Percentiles rank a stretch among this genome's conserved stretches.
These are phyloP conservation scores for Anarsia innoxiella DNA, from an alignment of 2,888 invertebrate species.

Conservation along the genomic window DNA sequence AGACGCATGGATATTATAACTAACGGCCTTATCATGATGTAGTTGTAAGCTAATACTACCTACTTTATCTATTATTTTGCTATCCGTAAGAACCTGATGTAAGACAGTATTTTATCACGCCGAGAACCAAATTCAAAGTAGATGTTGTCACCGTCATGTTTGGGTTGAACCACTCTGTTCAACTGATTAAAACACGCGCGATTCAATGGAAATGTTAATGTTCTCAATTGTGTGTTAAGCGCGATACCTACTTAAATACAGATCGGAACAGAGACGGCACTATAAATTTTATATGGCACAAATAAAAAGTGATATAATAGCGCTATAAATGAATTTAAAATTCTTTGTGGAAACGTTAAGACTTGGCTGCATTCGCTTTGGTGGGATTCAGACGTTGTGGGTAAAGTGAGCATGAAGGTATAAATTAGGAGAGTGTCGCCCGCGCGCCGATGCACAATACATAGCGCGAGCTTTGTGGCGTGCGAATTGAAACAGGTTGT, in stretches of 20 bases:
- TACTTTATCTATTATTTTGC: conserved; percentile 9
- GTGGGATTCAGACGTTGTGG: conserved; percentile 45
- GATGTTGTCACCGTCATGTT: conserved; percentile 9
- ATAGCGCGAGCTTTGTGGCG: conserved; percentile 49
- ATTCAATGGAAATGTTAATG: conserved; percentile 66
- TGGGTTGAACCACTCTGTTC: conserved; percentile 33
- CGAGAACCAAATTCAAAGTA: conserved; percentile 5
- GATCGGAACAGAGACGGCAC: conserved; percentile 50
- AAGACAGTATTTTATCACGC: conserved; percentile 4
- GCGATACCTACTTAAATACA: conserved; percentile 47
- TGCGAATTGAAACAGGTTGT: conserved; percentile 73
- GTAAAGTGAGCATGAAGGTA: conserved; percentile 68
- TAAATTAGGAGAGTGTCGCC: conserved; percentile 60
- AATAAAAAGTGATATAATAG: conserved; percentile 49
- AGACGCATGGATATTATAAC: conserved; percentile 29
- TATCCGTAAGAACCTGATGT: no score
- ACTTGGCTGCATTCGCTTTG: conserved; percentile 45
- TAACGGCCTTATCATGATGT: conserved; percentile 10
- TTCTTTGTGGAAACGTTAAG: conserved; percentile 52
- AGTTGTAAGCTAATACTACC: conserved; percentile 28
- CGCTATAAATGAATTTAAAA: conserved; percentile 52
- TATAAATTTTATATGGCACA: conserved; percentile 56
- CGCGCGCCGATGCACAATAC: conserved; percentile 47
- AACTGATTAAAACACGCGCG: conserved; percentile 41
- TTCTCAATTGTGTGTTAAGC: conserved; percentile 65